Evolutionary conservation across 2,797 vertebrate genomes (phyloP), one percentile per base, ranked within the genome.

Genomic region (Clangula hyemalis): DNA sequence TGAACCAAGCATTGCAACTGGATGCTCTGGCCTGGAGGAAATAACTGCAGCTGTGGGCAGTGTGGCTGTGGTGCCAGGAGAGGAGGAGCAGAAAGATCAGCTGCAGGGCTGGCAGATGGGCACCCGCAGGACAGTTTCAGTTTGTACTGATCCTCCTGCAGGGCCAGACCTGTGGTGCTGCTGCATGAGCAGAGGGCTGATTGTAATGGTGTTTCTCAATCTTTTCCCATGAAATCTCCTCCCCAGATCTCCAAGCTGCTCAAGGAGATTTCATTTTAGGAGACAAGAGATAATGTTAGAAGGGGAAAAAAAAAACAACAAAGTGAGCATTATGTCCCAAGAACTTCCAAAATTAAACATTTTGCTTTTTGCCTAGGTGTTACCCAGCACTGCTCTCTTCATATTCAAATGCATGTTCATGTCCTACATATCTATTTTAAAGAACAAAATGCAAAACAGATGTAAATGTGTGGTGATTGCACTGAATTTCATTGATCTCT

Each of bases 381-480:
- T 54, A 72, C 38, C 24, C 4, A 15, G 69, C 32, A 9, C 30
- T 47, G 45, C 21, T 79, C 20, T 57, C 79, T n/a, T 81, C 47
- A 2, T 43, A 36, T 45, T 85, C 57, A 73, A 76, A 71, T 56
- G 2, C 18, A 24, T 51, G 27, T 24, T 93, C 24, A 41, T 2
- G 4, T n/a, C 56, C 19, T 73, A 51, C 9, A 36, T 6, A 57
- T 82, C 41, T 70, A 3, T 32, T 91, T 83, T 49, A 69, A 68
- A 85, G 54, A 72, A 87, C 74, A 13, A 61, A 80, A 89, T 51
- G 60, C 70, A 84, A 75, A 76, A 32, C 13, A 43, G 25, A 36
- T 80, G 13, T 57, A 64, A 76, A 38, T 72, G 36, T 30, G 43
- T 91, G 17, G 22, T 5, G 4, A 53, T 47, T 61, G 8, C 58